phyloP scores from a whole-genome alignment of 1,140 invertebrate genomes.

The Batillaria attramentaria region DNA sequence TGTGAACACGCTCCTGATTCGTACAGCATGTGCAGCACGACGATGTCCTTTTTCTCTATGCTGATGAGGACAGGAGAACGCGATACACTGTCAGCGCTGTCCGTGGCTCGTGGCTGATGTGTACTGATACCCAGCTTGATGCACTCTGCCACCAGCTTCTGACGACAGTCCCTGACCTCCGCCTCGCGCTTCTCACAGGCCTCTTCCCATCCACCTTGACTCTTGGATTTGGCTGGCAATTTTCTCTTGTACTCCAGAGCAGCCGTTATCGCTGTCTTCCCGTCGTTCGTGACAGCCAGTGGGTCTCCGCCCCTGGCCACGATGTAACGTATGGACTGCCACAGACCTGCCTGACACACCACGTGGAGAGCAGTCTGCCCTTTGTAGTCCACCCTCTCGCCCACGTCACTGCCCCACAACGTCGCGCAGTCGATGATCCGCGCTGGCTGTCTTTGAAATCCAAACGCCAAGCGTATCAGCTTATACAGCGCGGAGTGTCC shows the following conservation, averaged over 20 bases:
- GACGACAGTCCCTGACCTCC: background rate
- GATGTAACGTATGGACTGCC: background rate
- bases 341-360: background rate
- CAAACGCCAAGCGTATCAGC: too few relatives aligned
- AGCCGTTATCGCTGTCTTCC: background rate
- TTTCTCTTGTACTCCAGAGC: background rate
- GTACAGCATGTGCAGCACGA: conserved; percentile 4
- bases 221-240: too few relatives aligned
- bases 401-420: background rate
- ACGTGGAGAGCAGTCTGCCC: background rate
- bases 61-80: background rate
- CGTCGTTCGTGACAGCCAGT: background rate
- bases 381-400: background rate
- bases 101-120: background rate
- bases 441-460: too few relatives aligned
- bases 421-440: background rate
- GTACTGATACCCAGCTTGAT: background rate
- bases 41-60: background rate
- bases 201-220: too few relatives aligned
- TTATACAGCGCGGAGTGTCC: too few relatives aligned
- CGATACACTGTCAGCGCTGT: background rate
- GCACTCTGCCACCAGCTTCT: conserved; percentile 8
- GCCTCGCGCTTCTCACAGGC: too few relatives aligned
- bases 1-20: conserved; percentile 3
- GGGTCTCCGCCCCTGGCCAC: background rate